These are phyloP conservation scores for Serripes groenlandicus DNA, from an alignment of 2,888 invertebrate genomes.

Conservation along the genomic window DNA sequence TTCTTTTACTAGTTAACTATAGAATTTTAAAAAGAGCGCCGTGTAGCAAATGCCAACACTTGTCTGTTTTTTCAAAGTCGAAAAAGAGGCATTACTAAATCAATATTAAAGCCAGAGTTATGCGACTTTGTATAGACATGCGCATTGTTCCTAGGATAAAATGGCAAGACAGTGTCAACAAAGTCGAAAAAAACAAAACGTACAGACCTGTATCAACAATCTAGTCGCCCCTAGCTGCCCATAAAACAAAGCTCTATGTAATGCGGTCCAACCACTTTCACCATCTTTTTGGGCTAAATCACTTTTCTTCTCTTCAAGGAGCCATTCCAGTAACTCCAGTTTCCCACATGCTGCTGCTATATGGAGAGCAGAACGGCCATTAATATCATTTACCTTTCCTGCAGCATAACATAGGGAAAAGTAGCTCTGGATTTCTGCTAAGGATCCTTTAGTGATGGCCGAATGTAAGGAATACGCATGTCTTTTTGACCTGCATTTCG, in stretches of 20 bases:
- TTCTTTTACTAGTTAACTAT: too few relatives aligned
- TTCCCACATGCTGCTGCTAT: conserved; percentile 92
- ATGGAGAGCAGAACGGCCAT: conserved; percentile 93
- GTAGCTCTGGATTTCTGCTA: conserved; percentile 82
- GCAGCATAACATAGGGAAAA: conserved; percentile 81
- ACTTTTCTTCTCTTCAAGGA: conserved; percentile 89
- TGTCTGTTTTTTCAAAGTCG: too few relatives aligned
- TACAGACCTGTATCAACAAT: conserved; percentile 89
- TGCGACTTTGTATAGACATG: too few relatives aligned
- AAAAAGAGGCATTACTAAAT: too few relatives aligned
- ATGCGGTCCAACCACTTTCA: conserved; percentile 93
- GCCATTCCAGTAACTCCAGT: conserved; percentile 91
- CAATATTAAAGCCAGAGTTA: too few relatives aligned
- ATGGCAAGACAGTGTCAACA: too few relatives aligned
- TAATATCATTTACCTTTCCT: conserved; percentile 75
- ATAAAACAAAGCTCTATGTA: conserved; percentile 94
- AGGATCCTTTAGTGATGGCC: conserved; percentile 82
- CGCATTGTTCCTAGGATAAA: too few relatives aligned
- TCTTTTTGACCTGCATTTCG: conserved; percentile 84
- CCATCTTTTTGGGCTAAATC: conserved; percentile 90
- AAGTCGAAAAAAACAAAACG: not conserved
- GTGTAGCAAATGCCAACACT: too few relatives aligned
- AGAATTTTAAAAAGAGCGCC: too few relatives aligned
- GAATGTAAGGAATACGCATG: conserved; percentile 85
- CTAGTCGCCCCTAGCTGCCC: conserved; percentile 93